Base-by-base conservation (phyloP, 2,888 invertebrate species). In the Leucoptera coffeella region DNA sequence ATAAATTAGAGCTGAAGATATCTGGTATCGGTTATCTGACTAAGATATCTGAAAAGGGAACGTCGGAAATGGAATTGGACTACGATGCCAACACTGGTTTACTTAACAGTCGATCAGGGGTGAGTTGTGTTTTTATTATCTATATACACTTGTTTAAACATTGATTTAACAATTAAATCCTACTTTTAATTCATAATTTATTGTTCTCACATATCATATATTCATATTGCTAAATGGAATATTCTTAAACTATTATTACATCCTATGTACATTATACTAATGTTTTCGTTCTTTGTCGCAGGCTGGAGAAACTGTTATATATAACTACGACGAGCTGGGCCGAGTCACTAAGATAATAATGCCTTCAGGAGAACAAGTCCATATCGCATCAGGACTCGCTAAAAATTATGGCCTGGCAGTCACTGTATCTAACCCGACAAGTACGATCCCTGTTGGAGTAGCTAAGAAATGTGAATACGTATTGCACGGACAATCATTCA, bases 11-110 rank as follows among this genome's bases (percentile, higher is more conserved):
- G 47, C 71, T 96, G 30, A 86, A 87, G 54, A 91, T 95, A 57
- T 92, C 92, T 35, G 93, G 92, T 31, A 86, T 92, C 41, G 92
- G 93, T 22, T 86, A 90, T 44, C 76, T 96, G 40, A 87, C 91
- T 22, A 88, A 85, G 52, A 76, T 94, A 39, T 80, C 85, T 12
- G 89, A 92, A 46, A 89, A 91, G 43, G 92, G 93, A 30, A 81
- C 88, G 38, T 82, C 88, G 14, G 90, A 91, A 50, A 86, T 91
- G 32, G 85, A 88, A 51, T 61, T 95, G 47, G 90, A 91, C 46
- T 96, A 95, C 47, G 90, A 94, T 49, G 85, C 87, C 38, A 85
- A 85, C 38, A 83, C 85, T 8, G 94, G 93, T 11, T 73, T 96
- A 32, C 72, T 96, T 14, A 85, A 86, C 37, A 90, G 88, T 41